Conservation (phyloP, 1,140 invertebrate genomes). For the Drosophila equinoxialis region DNA sequence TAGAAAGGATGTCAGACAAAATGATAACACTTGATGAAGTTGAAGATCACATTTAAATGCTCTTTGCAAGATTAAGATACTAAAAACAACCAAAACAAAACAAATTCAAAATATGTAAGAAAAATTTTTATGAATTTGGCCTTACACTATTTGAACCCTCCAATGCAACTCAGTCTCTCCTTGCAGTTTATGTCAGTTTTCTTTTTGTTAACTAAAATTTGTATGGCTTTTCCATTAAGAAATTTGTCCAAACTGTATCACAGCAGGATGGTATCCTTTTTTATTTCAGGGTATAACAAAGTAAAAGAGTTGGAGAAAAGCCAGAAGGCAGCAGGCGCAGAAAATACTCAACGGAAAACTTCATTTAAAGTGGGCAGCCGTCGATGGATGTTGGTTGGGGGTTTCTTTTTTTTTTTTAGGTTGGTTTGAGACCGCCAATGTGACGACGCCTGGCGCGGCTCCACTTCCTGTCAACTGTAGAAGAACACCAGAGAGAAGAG, state of each 20-base stretch:
- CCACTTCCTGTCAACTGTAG: slow-evolving; percentile 64
- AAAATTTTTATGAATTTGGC: neutral
- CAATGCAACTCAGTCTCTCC: too few relatives aligned
- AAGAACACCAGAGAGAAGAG: slow-evolving; percentile 27
- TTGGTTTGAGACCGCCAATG: slow-evolving; percentile 60
- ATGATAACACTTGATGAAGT: neutral
- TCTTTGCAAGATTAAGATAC: neutral
- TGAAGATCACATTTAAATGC: slow-evolving; percentile 38
- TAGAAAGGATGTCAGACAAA: slow-evolving; percentile 32
- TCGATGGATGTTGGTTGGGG: slow-evolving; percentile 22
- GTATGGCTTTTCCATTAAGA: neutral
- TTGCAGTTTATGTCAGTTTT: too few relatives aligned
- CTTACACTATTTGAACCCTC: too few relatives aligned
- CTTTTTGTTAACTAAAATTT: neutral
- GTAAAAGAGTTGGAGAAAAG: slow-evolving; percentile 31
- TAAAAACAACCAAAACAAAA: neutral
- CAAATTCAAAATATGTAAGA: neutral
- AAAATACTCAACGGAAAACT: slow-evolving; percentile 70
- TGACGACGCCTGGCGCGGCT: slow-evolving; percentile 75
- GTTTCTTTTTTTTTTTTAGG: slow-evolving; percentile 6
- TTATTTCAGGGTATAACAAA: slow-evolving; percentile 26
- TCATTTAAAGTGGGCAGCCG: slow-evolving; percentile 77
- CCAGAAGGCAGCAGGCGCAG: slow-evolving; percentile 43
- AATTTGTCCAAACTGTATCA: neutral
- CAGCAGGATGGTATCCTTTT: neutral